Evolutionary conservation across 2,888 invertebrate species (phyloP).

Genomic region (Lycocerus yunnanus): DNA sequence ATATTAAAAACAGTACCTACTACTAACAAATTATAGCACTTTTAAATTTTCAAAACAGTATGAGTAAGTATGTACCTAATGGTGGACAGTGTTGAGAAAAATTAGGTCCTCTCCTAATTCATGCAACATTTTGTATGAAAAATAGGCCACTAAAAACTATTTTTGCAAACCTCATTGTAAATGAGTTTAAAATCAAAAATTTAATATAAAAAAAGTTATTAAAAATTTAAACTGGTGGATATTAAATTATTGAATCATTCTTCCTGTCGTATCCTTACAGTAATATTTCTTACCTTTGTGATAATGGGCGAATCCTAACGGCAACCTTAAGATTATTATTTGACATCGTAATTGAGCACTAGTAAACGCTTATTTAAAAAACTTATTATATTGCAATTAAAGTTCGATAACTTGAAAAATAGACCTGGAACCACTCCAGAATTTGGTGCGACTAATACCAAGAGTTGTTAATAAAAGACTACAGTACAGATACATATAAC

Average conservation of each 20-base stretch:
- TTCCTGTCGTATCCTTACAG: no score
- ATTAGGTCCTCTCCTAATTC: neutral
- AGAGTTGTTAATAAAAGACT: neutral
- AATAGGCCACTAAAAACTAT: neutral
- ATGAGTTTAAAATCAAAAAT: neutral
- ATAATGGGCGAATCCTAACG: constrained; percentile 67
- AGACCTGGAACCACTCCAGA: neutral
- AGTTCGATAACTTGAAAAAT: neutral
- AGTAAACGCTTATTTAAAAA: neutral
- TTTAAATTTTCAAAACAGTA: no score
- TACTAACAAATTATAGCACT: no score
- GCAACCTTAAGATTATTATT: constrained; percentile 64
- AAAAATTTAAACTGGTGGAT: neutral
- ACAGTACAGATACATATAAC: neutral
- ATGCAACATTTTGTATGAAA: neutral
- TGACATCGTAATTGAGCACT: neutral
- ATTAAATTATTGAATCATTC: neutral
- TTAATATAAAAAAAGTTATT: neutral
- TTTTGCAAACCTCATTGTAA: neutral
- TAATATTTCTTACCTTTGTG: constrained; percentile 60
- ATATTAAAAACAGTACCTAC: no score
- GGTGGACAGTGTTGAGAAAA: neutral
- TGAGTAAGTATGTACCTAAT: no score
- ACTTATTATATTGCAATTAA: neutral
- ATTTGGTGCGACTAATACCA: constrained; percentile 5